Evolutionary conservation across 1,140 invertebrate genomes (phyloP), one percentile per base, ranked within the genome.

Genomic region (Popillia japonica): DNA sequence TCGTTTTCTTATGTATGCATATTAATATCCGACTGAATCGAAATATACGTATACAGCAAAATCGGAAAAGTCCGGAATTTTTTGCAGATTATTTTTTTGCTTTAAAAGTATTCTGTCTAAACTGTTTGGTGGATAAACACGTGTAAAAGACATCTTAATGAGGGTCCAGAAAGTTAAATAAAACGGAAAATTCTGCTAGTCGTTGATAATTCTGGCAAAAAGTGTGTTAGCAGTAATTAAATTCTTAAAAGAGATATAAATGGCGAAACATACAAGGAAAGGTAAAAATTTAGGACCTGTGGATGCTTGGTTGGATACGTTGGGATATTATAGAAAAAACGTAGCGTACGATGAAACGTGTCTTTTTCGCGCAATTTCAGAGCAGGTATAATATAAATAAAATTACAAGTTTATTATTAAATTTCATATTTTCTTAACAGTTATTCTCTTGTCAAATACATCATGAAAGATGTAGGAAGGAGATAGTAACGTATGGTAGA

Each of bases 321-420:
- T 94, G 83, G 93, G 93, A 41, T 93, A 93, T 82, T 96, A 93
- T 83, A 89, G 95, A 80, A 97, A 97, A 89, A 92, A 94, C 81
- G 92, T 93, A 64, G 94, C 95, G 55, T 91, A 92, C 82, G 96
- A 97, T 89, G 91, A 94, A 27, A 94, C 93, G 27, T 96, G 94
- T 82, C 88, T 97, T 40, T 97, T 96, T 86, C 90, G 95, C 80
- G 94, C 93, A 14, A 91, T 96, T 34, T 93, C 94, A 20, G 95
- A 97, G 88, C 94, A 96, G 86, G 91, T 96, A 85, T 17, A 59
- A 2, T 6, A 61, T 75, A 44, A 40, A 23, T 79, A 27, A 40
- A 20, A 40, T 20, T 41, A n/a, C 8, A 17, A 44, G 2, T 61
- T 80, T 74, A 48, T 64, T 0, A 48, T 77, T 34, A 78, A 82